Percentiles rank a stretch among this genome's conserved stretches.
Evolutionary conservation across 2,888 invertebrate species (phyloP).

Genomic region (Acanthoscelides obtectus): DNA sequence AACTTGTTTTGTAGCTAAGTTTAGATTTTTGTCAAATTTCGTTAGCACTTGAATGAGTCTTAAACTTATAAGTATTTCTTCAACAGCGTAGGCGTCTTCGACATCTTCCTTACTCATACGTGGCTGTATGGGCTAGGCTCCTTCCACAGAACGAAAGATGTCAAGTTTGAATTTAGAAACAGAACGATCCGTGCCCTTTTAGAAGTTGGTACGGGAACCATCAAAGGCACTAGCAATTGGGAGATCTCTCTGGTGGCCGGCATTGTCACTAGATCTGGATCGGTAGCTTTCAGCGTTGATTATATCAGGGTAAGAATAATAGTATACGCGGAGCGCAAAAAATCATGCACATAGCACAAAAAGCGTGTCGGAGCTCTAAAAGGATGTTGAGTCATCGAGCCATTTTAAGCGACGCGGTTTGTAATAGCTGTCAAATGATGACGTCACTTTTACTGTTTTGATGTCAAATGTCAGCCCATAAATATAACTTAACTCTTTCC

Average conservation of each 20-base stretch:
- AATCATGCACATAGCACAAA: no score
- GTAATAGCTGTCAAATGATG: no score
- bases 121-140: constrained; percentile 76
- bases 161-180: constrained; percentile 67
- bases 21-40: no score
- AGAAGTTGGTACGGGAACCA: constrained; percentile 74
- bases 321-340: no score
- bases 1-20: no score
- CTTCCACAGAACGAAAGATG: constrained; percentile 76
- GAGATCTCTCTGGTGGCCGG: constrained; percentile 66
- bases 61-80: background rate
- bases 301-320: constrained; percentile 56
- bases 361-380: no score
- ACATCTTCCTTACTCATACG: constrained; percentile 66
- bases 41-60: no score
- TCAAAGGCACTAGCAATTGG: constrained; percentile 76
- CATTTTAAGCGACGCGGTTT: no score
- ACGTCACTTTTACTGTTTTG: no score
- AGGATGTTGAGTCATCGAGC: no score
- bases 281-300: constrained; percentile 73
- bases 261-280: constrained; percentile 65
- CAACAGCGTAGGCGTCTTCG: constrained; percentile 61
- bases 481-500: no score
- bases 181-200: constrained; percentile 63
- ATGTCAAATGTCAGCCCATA: no score